Conservation (phyloP, 2,888 invertebrate species). For the Drosophila atroscutellata region DNA sequence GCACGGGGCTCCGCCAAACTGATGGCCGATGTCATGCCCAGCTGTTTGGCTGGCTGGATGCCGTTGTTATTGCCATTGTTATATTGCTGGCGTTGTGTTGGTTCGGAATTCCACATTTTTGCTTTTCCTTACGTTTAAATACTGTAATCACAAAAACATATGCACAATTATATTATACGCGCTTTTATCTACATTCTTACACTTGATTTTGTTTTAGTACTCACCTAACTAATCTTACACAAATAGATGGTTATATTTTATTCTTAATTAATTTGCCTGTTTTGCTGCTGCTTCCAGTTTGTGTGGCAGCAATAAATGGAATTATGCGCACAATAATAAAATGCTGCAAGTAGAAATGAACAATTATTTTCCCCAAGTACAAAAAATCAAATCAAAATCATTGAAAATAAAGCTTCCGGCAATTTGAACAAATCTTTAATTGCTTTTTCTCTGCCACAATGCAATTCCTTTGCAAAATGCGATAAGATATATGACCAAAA, state of each 20-base stretch:
- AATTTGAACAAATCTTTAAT: slow-evolving; percentile 11
- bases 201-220: slow-evolving; percentile 4
- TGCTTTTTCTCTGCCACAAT: slow-evolving; percentile 22
- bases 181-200: neutral
- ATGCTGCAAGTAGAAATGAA: slow-evolving; percentile 56
- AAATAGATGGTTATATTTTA: slow-evolving; percentile 21
- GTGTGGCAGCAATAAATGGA: slow-evolving; percentile 62
- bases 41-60: slow-evolving; percentile 73
- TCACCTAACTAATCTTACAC: slow-evolving; percentile 57
- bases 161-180: slow-evolving; percentile 1
- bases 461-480: slow-evolving; percentile 11
- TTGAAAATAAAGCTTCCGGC: slow-evolving; percentile 28
- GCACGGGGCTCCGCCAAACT: slow-evolving; percentile 93
- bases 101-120: slow-evolving; percentile 85
- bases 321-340: slow-evolving; percentile 74
- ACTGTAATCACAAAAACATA: slow-evolving; percentile 36
- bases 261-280: slow-evolving; percentile 45
- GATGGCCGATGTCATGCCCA: slow-evolving; percentile 98
- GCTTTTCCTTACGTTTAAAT: slow-evolving; percentile 50
- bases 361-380: neutral
- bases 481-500: slow-evolving; percentile 51
- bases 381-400: slow-evolving; percentile 13
- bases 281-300: slow-evolving; percentile 29
- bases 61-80: slow-evolving; percentile 80
- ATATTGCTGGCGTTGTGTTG: slow-evolving; percentile 70